These are phyloP conservation scores for Chrysaora quinquecirrha DNA, from an alignment of 30 jellyfish, hydroid and myxozoan species.

Conservation along the genomic window DNA sequence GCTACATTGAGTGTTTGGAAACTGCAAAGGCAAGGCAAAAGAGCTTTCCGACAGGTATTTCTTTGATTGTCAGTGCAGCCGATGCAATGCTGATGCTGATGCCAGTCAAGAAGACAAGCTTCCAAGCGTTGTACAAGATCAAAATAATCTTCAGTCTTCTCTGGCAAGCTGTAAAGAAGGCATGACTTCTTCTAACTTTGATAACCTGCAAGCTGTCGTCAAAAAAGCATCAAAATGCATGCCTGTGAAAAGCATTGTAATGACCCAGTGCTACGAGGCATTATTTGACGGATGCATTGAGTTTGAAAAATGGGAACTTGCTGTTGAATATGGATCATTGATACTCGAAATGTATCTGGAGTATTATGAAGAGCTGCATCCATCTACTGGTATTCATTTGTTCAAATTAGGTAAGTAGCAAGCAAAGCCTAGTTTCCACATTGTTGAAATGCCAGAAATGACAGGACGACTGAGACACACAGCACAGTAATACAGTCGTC, in stretches of 20 bases:
- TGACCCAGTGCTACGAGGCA: conserved; percentile 69
- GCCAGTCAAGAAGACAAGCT: neutral
- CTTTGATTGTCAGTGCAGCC: conserved; percentile 74
- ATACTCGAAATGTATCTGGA: conserved; percentile 33
- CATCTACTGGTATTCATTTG: conserved; percentile 73
- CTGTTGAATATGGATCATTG: conserved; percentile 57
- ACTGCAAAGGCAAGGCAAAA: conserved; percentile 43
- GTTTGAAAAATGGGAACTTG: conserved; percentile 61
- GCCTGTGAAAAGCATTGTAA: conserved; percentile 47
- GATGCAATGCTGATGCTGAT: conserved; percentile 40
- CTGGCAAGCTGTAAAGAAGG: conserved; percentile 3
- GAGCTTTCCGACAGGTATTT: conserved; percentile 79
- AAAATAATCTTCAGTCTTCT: neutral
- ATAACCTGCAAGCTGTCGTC: conserved; percentile 15
- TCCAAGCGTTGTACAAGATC: too few relatives aligned
- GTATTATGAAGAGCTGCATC: conserved; percentile 64
- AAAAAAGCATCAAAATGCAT: conserved; percentile 31
- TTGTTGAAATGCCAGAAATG: too few relatives aligned
- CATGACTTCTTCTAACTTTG: conserved; percentile 9
- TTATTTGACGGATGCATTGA: conserved; percentile 74
- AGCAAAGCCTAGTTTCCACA: too few relatives aligned
- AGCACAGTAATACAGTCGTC: too few relatives aligned
- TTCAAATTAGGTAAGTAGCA: conserved; percentile 79
- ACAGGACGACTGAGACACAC: too few relatives aligned
- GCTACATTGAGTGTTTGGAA: conserved; percentile 75